Percentiles rank a stretch among this genome's conserved stretches.
These are phyloP conservation scores for Emydoidea blandingii DNA, from an alignment of 2,797 vertebrate genomes.

Conservation along the genomic window DNA sequence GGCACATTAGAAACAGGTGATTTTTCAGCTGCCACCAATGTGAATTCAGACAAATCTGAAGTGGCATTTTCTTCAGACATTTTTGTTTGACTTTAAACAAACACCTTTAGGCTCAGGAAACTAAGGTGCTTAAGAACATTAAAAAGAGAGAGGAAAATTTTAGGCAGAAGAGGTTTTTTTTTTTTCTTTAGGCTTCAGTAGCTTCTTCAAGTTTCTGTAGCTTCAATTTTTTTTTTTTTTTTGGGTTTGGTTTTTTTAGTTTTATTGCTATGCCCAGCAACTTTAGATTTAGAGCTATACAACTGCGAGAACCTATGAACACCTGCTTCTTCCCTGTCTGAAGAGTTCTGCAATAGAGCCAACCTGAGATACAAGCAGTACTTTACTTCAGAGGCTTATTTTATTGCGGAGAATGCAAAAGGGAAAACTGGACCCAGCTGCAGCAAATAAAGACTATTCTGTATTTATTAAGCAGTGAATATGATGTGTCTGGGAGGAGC, in stretches of 20 bases:
- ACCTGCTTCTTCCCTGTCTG: not conserved
- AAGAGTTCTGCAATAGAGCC: not conserved
- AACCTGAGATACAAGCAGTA: not conserved
- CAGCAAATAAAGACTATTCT: not conserved
- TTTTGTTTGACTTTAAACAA: conserved; percentile 31
- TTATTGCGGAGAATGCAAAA: not conserved
- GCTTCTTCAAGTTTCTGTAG: not conserved
- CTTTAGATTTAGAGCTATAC: not conserved
- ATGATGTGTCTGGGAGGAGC: not conserved
- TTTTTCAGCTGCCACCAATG: not conserved
- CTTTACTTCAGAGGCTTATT: not conserved
- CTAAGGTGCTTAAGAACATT: not conserved
- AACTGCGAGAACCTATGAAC: not conserved
- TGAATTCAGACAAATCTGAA: not conserved
- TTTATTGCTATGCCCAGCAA: not conserved
- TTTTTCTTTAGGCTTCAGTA: not conserved
- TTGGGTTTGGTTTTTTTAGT: not conserved
- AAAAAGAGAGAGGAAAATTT: not conserved
- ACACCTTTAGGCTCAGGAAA: conserved; percentile 13
- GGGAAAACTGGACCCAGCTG: not conserved
- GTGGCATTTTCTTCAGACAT: not conserved
- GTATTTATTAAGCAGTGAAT: not conserved
- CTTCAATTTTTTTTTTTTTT: not conserved
- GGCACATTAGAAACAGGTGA: not conserved
- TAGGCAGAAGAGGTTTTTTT: not conserved